Evolutionary conservation across 2,113 vertebrate genomes (phyloP), one percentile per base, ranked within the genome.

Genomic region (Thunnus thynnus): DNA sequence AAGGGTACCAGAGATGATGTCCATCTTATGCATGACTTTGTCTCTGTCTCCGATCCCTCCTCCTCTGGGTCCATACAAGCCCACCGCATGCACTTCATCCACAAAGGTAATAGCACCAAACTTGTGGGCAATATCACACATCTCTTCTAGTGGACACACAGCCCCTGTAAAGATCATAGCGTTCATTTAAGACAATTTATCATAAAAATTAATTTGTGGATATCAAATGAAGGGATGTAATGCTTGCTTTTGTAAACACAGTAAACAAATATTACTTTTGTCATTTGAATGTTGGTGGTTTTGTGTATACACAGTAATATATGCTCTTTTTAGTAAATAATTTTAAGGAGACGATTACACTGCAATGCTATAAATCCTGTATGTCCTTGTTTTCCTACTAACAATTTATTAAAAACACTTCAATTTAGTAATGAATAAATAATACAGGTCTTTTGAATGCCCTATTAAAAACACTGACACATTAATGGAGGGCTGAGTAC

Each of bases 21-120:
- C 97, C 96, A 98, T 98, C 91, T 99, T 99, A 62, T 96, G 94
- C 97, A 98, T 97, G 83, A 98, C 89, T 47, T 96, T 96, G 17
- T 99, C 97, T 3, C 97, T 93, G 81, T 99, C 97, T 4, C 97
- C 97, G 12, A 98, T 97, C 0, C 98, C 97, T 0, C 97, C 97
- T 0, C 98, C 98, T 69, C 65, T 92, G 55, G 95, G 62, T 1
- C 97, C 97, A 0, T 99, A 98, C 9, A 99, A 90, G 50, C 97
- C 97, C 61, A 98, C 97, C 0, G 97, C 98, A 0, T 99, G 97
- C 17, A 98, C 97, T 85, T 98, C 97, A 17, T 99, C 98, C 92
- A 97, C 98, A 60, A 98, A 98, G 1, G 97, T 98, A 81, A 99
- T 95, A 0, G 97, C 97, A 0, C 97, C 97, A 0, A 96, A 97